Percentiles rank a stretch among this genome's conserved stretches.
Conservation (phyloP, 1,140 invertebrate species). For the Gryllus bimaculatus region DNA sequence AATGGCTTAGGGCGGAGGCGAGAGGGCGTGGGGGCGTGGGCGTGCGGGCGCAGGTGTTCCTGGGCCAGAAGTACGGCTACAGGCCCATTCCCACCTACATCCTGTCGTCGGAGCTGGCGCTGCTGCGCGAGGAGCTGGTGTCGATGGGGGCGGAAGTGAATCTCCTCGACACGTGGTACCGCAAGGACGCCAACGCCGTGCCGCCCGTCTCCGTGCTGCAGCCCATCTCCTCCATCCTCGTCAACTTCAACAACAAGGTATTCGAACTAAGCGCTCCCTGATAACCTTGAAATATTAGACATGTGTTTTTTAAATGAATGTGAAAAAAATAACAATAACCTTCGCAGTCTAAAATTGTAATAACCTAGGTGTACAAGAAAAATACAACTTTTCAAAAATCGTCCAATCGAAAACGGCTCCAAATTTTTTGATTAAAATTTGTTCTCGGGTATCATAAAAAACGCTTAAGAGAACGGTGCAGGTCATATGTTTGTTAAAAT, state of each 20-base stretch:
- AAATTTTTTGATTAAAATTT: too few species aligned
- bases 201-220: conserved; percentile 87
- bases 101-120: conserved; percentile 78
- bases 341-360: too few species aligned
- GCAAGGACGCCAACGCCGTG: conserved; percentile 91
- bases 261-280: background rate
- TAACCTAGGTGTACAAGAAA: too few species aligned
- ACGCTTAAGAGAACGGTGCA: too few species aligned
- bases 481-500: too few species aligned
- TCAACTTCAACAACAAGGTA: conserved; percentile 98
- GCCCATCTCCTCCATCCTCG: conserved; percentile 91
- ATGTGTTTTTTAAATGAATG: background rate
- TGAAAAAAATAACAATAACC: background rate
- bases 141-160: conserved; percentile 70
- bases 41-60: conserved; percentile 60
- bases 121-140: conserved; percentile 74
- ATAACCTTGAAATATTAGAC: too few species aligned
- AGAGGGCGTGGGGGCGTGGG: background rate
- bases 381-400: too few species aligned
- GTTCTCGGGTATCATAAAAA: too few species aligned
- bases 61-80: conserved; percentile 98
- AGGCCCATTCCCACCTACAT: conserved; percentile 94
- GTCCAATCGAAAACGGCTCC: too few species aligned
- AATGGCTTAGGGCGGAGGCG: too few species aligned
- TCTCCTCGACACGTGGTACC: conserved; percentile 89